Conservation (phyloP, 2,113 vertebrate genomes). For the Passer domesticus region DNA sequence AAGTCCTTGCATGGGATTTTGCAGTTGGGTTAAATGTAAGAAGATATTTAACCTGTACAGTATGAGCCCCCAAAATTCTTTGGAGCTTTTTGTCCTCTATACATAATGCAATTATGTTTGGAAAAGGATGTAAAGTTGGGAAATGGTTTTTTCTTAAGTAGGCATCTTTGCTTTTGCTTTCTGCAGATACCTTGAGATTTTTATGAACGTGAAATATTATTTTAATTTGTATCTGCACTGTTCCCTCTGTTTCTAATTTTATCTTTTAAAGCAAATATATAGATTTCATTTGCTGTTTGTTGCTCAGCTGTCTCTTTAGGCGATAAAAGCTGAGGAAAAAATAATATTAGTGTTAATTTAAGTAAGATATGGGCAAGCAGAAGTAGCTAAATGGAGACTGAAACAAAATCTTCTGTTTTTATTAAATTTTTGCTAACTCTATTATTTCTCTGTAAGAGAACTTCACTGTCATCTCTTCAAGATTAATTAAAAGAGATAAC, state of each 20-base stretch:
- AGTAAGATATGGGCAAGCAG: background rate
- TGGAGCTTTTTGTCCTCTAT: background rate
- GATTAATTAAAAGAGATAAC: constrained; percentile 2
- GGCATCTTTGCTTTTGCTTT: background rate
- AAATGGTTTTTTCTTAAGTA: background rate
- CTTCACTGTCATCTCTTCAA: background rate
- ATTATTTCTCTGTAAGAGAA: background rate
- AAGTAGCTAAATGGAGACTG: background rate
- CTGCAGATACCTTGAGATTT: background rate
- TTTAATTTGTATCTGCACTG: background rate
- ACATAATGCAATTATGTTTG: background rate
- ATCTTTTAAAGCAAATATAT: background rate
- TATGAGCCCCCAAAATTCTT: background rate
- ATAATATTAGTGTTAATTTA: background rate
- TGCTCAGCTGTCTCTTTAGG: background rate
- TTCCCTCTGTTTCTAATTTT: constrained; percentile 7
- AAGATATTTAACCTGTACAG: background rate
- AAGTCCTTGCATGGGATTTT: background rate
- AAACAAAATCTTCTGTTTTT: background rate
- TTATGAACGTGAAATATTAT: background rate
- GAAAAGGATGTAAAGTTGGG: background rate
- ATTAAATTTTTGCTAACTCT: background rate
- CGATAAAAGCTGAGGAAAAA: background rate
- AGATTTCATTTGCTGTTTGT: constrained; percentile 14
- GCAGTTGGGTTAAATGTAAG: background rate